Conservation (phyloP, 2,113 vertebrate genomes). For the Pangasianodon gigas region DNA sequence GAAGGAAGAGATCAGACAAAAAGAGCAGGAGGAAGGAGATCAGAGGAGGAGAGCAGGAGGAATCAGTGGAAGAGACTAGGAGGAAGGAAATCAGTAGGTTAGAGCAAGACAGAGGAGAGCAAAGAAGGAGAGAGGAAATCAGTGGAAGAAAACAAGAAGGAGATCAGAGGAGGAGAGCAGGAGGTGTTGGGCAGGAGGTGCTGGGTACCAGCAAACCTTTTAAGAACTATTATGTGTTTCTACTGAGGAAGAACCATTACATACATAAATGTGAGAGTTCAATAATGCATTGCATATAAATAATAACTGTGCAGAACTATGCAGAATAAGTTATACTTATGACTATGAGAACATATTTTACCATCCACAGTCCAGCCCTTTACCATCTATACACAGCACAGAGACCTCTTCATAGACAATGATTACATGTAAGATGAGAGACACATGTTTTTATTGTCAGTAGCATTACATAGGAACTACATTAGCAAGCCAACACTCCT, state of each 20-base stretch:
- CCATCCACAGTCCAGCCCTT: not conserved
- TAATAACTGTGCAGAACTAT: not conserved
- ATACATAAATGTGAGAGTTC: not conserved
- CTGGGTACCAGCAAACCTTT: not conserved
- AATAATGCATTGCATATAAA: too few species aligned
- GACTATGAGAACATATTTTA: not conserved
- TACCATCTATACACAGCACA: not conserved
- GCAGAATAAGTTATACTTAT: not conserved
- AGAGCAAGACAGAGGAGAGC: not conserved
- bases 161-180: not conserved
- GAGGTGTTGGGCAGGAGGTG: not conserved
- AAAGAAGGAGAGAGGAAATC: not conserved
- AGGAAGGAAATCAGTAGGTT: not conserved
- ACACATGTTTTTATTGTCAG: not conserved
- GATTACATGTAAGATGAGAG: not conserved
- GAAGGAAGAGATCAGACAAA: not conserved
- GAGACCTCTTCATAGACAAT: not conserved
- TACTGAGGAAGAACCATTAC: not conserved
- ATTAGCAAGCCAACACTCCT: not conserved
- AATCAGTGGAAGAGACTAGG: not conserved
- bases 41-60: not conserved
- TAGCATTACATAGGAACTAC: not conserved
- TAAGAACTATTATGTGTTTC: not conserved
- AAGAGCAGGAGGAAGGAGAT: not conserved
- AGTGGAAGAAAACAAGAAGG: not conserved